Evolutionary conservation across 1,140 invertebrate genomes (phyloP).

Genomic region (Pachyrhynchus sulphureomaculatus): DNA sequence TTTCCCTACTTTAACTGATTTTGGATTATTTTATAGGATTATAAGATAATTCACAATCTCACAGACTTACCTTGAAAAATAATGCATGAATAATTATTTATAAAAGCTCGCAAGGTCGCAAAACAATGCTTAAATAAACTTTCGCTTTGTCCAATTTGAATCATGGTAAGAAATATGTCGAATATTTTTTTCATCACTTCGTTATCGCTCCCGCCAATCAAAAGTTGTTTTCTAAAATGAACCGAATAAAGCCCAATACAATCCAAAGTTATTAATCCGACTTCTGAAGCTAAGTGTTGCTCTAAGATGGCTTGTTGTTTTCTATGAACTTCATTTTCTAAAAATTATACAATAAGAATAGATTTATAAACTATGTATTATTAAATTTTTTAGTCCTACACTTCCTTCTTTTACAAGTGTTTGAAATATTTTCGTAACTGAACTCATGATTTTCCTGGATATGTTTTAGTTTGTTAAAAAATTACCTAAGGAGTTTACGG

Average conservation of each 20-base stretch:
- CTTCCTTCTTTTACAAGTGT: too few species aligned
- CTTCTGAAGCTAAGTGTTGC: constrained; percentile 87
- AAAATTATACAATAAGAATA: constrained; percentile 34
- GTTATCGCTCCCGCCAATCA: constrained; percentile 72
- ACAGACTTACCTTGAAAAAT: constrained; percentile 77
- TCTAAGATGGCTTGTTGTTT: constrained; percentile 72
- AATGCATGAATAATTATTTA: constrained; percentile 84
- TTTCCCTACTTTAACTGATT: too few species aligned
- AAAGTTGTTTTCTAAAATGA: constrained; percentile 69
- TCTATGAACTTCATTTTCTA: constrained; percentile 62
- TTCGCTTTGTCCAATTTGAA: constrained; percentile 89
- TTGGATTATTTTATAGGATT: too few species aligned
- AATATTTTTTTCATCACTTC: constrained; percentile 75
- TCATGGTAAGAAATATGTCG: constrained; percentile 79
- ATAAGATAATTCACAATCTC: too few species aligned
- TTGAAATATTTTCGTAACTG: too few species aligned
- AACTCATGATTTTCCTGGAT: too few species aligned
- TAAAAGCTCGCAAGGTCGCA: constrained; percentile 84
- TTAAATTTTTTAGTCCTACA: too few species aligned
- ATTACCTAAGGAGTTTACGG: too few species aligned
- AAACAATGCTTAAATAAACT: constrained; percentile 87
- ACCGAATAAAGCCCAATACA: constrained; percentile 81
- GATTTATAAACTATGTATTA: too few species aligned
- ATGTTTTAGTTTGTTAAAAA: too few species aligned
- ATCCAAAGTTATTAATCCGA: constrained; percentile 84